Evolutionary conservation across 2,888 invertebrate species (phyloP).

Genomic region (Frankliniella fusca): DNA sequence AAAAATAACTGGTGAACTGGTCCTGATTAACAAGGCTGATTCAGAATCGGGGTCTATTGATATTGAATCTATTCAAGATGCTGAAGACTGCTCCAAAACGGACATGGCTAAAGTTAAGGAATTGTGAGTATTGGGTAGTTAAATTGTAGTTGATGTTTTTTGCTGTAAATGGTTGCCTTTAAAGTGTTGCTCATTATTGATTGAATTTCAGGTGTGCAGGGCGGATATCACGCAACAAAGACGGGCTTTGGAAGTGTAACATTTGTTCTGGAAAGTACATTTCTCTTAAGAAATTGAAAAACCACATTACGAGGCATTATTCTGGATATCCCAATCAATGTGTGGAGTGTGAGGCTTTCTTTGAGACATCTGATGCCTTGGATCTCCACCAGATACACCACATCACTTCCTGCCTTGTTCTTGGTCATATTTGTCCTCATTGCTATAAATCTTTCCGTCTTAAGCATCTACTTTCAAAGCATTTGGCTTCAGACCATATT

Average conservation of each 20-base stretch:
- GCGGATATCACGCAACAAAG: not conserved
- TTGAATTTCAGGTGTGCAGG: not conserved
- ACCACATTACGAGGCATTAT: not conserved
- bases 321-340: not conserved
- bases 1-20: too few relatives aligned
- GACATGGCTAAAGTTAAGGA: too few relatives aligned
- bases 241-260: not conserved
- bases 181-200: not conserved
- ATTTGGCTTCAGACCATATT: not conserved
- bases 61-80: too few relatives aligned
- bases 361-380: not conserved
- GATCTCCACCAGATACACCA: not conserved
- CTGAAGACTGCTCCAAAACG: too few relatives aligned
- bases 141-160: too few relatives aligned
- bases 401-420: not conserved
- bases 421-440: not conserved
- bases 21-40: too few relatives aligned
- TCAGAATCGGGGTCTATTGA: too few relatives aligned
- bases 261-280: not conserved
- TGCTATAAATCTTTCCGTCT: not conserved
- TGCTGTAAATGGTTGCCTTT: too few relatives aligned
- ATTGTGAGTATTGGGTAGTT: too few relatives aligned
- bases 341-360: not conserved
- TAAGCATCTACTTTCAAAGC: not conserved
- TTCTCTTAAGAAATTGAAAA: not conserved